Evolutionary conservation across 1,140 invertebrate species (phyloP), one percentile per base, ranked within the genome.

Genomic region (Diprion similis): DNA sequence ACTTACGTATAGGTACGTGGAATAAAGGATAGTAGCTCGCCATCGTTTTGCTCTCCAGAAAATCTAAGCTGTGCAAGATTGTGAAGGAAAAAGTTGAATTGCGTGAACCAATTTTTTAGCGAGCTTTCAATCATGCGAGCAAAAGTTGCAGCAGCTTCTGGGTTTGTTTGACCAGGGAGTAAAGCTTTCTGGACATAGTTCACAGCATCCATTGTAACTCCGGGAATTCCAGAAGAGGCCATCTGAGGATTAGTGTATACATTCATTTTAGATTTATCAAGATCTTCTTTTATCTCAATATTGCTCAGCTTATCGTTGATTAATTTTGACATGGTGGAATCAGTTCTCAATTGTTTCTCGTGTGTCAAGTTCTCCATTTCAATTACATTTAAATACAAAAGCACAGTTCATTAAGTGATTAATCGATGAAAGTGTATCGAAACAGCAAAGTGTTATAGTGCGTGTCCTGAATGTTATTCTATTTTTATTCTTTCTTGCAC

Each of bases 11-110:
- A 99, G 70, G 94, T 95, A 78, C 96, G 93, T 1, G 97, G 96
- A 83, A 98, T 96, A 88, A 99, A 99, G 0, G 96, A 97, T 0
- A 99, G 88, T 11, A 98, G 86, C 78, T 95, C 93, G 13, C 93
- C 95, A 75, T 93, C 95, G 74, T 91, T 92, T 79, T 96, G 94
- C 72, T 97, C 95, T 3, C 93, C 94, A 48, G 94, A 94, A 77
- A 98, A 98, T 75, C 97, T 91, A 73, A 98, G 88, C 84, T 99
- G 98, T 3, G 97, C 97, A 77, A 99, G 87, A 86, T 98, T 99
- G 86, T 99, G 98, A 37, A 99, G 88, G 86, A 99, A 99, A 87
- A 99, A 99, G 88, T 99, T 99, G 77, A 99, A 95, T 76, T 98
- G 97, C 0, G 97, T 98, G 78, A 97, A 98, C 90, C 95, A 94